Percentiles rank a stretch among this genome's conserved stretches.
Conservation (phyloP, 2,888 invertebrate genomes). For the Tyria jacobaeae region DNA sequence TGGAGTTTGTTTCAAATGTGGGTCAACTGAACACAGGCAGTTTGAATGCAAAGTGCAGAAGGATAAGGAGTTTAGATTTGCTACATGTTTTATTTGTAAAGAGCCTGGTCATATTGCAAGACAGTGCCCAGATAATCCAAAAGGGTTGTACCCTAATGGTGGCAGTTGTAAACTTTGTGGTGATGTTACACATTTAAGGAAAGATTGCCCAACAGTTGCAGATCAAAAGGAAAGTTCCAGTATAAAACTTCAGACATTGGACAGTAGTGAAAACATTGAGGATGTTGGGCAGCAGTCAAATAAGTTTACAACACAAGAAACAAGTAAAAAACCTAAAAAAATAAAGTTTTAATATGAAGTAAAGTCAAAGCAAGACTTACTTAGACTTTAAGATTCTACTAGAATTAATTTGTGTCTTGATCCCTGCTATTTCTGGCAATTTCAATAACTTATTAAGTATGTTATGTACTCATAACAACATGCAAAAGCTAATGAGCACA, state of each 20-base stretch:
- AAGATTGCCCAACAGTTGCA: constrained; percentile 90
- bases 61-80: constrained; percentile 91
- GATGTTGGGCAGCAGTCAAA: constrained; percentile 66
- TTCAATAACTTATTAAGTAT: too few species aligned
- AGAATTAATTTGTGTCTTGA: background rate
- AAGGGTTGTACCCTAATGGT: constrained; percentile 95
- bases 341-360: constrained; percentile 67
- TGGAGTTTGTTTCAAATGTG: constrained; percentile 95
- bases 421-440: background rate
- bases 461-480: too few species aligned
- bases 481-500: too few species aligned
- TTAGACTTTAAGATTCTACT: background rate
- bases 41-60: constrained; percentile 90
- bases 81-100: constrained; percentile 95
- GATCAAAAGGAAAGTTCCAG: constrained; percentile 76
- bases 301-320: constrained; percentile 36
- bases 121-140: constrained; percentile 95
- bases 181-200: constrained; percentile 93
- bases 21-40: constrained; percentile 94
- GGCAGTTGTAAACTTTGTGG: constrained; percentile 94
- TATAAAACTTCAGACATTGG: constrained; percentile 78
- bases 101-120: constrained; percentile 95
- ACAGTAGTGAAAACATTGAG: constrained; percentile 73
- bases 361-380: constrained; percentile 2
- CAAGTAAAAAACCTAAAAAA: constrained; percentile 76